Evolutionary conservation across 1,140 invertebrate genomes (phyloP).

Genomic region (Lasioglossum baleicum): DNA sequence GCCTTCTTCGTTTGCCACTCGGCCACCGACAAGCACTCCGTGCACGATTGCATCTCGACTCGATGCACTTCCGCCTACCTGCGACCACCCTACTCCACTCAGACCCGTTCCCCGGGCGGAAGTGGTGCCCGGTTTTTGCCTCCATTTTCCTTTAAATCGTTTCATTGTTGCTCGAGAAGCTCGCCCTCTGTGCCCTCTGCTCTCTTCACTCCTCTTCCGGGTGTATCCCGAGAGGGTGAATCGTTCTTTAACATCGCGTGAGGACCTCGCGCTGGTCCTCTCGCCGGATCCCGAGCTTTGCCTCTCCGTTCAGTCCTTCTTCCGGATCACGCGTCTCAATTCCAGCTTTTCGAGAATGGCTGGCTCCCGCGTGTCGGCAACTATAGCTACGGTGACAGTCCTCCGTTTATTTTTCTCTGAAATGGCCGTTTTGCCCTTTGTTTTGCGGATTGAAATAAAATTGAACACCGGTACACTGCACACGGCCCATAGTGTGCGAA

Average conservation of each 20-base stretch:
- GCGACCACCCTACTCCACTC: neutral
- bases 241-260: neutral
- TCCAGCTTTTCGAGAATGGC: no score
- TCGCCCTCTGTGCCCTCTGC: no score
- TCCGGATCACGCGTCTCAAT: neutral
- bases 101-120: neutral
- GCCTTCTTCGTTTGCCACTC: conserved; percentile 29
- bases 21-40: neutral
- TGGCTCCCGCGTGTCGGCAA: no score
- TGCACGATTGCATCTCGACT: conserved; percentile 33
- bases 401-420: no score
- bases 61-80: conserved; percentile 29
- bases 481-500: no score
- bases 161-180: neutral
- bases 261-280: neutral
- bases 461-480: no score
- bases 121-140: conserved; percentile 5
- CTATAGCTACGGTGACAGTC: no score
- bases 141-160: conserved; percentile 15
- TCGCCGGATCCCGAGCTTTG: no score
- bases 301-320: neutral
- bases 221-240: neutral
- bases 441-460: no score
- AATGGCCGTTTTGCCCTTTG: no score
- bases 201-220: neutral